Evolutionary conservation across 2,888 invertebrate species (phyloP).

Genomic region (Zaprionus obscuricornis): DNA sequence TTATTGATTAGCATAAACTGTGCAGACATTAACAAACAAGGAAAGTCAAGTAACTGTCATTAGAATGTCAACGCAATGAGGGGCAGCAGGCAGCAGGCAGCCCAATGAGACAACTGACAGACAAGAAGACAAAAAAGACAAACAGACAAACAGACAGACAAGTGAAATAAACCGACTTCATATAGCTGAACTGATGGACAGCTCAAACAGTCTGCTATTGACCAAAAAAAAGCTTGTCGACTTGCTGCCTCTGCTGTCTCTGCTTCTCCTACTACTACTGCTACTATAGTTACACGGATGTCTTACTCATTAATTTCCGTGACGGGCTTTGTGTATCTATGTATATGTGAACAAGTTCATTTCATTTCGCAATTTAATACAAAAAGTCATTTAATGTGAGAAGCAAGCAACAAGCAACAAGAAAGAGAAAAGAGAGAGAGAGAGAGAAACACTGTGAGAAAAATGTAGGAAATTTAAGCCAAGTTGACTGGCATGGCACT

Average conservation of each 20-base stretch:
- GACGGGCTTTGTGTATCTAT: conserved; percentile 31
- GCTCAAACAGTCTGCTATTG: background rate
- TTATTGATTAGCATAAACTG: conserved; percentile 61
- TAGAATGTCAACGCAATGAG: conserved; percentile 66
- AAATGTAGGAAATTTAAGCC: conserved; percentile 13
- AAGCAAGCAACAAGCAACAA: background rate
- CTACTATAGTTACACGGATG: conserved; percentile 34
- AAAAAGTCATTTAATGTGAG: conserved; percentile 31
- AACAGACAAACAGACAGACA: conserved; percentile 7
- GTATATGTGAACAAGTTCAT: conserved; percentile 58
- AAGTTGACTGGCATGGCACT: conserved; percentile 16
- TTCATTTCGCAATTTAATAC: conserved; percentile 51
- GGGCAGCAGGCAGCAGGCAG: conserved; percentile 2
- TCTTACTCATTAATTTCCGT: conserved; percentile 67
- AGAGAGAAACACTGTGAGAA: too few relatives aligned
- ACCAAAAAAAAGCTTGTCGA: conserved; percentile 20
- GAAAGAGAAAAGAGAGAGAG: background rate
- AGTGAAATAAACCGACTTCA: background rate
- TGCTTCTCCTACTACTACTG: background rate
- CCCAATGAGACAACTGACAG: background rate
- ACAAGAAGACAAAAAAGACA: conserved; percentile 7
- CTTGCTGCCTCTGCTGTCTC: background rate
- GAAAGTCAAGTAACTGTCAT: conserved; percentile 70
- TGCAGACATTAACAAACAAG: conserved; percentile 51
- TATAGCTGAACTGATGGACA: conserved; percentile 32